Evolutionary conservation across 1,140 invertebrate genomes (phyloP), one percentile per base, ranked within the genome.

Genomic region (Antheraea pernyi): DNA sequence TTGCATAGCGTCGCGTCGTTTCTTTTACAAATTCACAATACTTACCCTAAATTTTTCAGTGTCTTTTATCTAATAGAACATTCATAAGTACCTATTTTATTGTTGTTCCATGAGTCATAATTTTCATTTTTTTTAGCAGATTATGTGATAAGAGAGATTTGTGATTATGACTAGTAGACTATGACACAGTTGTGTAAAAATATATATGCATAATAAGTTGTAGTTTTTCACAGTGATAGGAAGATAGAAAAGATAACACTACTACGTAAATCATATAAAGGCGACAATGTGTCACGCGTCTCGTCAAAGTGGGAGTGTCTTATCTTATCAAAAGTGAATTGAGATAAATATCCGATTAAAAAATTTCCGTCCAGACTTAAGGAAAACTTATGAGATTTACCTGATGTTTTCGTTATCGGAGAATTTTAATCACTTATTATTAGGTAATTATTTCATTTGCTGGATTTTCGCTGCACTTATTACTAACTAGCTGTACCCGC

Each of bases 311-410:
- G 65, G 72, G 72, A 83, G 82, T 85, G 78, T 80, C 79, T 84
- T 90, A 88, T 88, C 85, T 90, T 88, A 89, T 89, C 85, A 80
- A 53, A 30, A 10, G 75, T 74, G 67, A 80, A 71, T 77, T 68
- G 16, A 80, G 85, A 90, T 90, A 86, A 83, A 76, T 69, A 69
- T 80, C 19, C 71, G 82, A 84, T 86, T 84, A 85, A 88, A 53
- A 89, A 88, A 72, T 84, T 90, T 90, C 85, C 86, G 73, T 72
- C 22, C 46, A 64, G 68, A 63, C 61, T 66, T 59, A 59, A 72
- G 71, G 72, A 30, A 59, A 72, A 68, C 39, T 75, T 74, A 36
- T 65, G 59, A 78, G 46, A 53, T 53, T 53, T 53, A 16, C 10
- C 10, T 53, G 46, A 53, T 16, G 6, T 16, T 53, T 16, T 53